Conservation (phyloP, 2,888 invertebrate species). For the Heliconius charithonia region DNA sequence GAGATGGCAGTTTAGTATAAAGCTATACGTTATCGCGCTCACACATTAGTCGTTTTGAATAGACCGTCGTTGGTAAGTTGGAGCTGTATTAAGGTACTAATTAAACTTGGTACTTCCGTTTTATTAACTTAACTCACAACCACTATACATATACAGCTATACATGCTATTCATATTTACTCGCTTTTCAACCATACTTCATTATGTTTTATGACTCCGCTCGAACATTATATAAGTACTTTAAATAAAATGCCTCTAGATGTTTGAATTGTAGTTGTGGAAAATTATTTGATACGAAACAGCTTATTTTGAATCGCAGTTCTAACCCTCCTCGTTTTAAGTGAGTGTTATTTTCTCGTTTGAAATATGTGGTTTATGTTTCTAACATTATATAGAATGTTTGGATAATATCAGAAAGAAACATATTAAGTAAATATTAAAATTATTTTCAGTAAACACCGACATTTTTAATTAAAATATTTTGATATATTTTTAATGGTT, state of each 20-base stretch:
- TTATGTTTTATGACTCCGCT: slow-evolving; percentile 33
- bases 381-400: not conserved
- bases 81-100: slow-evolving; percentile 62
- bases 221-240: slow-evolving; percentile 9
- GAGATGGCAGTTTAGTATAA: slow-evolving; percentile 47
- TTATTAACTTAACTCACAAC: slow-evolving; percentile 54
- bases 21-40: slow-evolving; percentile 58
- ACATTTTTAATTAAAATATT: too few species aligned
- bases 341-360: not conserved
- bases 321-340: not conserved
- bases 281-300: not conserved
- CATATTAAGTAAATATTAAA: not conserved
- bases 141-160: slow-evolving; percentile 23
- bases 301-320: not conserved
- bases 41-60: slow-evolving; percentile 67
- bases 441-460: not conserved
- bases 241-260: slow-evolving; percentile 15
- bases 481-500: too few species aligned
- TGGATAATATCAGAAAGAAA: not conserved
- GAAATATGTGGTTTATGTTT: not conserved
- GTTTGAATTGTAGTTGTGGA: not conserved
- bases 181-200: slow-evolving; percentile 43
- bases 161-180: slow-evolving; percentile 49
- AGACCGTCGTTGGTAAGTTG: slow-evolving; percentile 56
- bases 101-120: slow-evolving; percentile 64